Conservation (phyloP, 2,113 vertebrate genomes). For the Paedocypris sp. region DNA sequence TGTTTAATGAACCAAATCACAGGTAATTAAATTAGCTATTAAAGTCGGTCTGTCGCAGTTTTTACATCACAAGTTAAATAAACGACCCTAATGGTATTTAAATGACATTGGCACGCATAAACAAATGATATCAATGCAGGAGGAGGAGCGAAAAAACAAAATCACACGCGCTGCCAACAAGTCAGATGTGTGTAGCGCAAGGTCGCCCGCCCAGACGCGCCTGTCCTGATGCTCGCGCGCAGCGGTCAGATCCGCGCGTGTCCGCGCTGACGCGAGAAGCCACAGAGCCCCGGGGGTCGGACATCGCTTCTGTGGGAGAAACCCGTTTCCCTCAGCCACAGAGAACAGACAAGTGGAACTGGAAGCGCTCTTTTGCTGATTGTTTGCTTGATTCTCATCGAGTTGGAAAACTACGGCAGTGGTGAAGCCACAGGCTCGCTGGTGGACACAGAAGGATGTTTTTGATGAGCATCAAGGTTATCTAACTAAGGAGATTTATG, state of each 20-base stretch:
- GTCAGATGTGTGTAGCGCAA: not conserved
- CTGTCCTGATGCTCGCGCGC: conserved; percentile 7
- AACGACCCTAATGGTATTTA: not conserved
- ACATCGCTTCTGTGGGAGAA: conserved; percentile 11
- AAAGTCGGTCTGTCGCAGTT: too few relatives aligned
- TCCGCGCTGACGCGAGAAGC: conserved; percentile 18
- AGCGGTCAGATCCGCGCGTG: conserved; percentile 6
- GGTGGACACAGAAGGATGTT: conserved; percentile 11
- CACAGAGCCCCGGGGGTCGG: conserved; percentile 5
- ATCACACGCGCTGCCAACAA: not conserved
- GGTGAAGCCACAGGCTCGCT: not conserved
- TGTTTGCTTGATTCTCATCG: not conserved
- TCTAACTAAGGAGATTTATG: conserved; percentile 3
- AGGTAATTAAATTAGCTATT: too few relatives aligned
- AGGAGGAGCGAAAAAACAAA: not conserved
- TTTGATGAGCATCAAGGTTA: conserved; percentile 11
- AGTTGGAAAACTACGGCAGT: not conserved
- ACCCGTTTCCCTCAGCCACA: not conserved
- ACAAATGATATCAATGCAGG: not conserved
- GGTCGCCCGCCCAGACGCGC: not conserved
- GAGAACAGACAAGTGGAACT: not conserved
- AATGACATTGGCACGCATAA: not conserved
- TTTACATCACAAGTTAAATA: too few relatives aligned
- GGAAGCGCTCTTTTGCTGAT: not conserved
- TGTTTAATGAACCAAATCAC: too few relatives aligned